Percentiles rank a stretch among this genome's conserved stretches.
Conservation (phyloP, 1,140 invertebrate species). For the Steinernema khuongi region DNA sequence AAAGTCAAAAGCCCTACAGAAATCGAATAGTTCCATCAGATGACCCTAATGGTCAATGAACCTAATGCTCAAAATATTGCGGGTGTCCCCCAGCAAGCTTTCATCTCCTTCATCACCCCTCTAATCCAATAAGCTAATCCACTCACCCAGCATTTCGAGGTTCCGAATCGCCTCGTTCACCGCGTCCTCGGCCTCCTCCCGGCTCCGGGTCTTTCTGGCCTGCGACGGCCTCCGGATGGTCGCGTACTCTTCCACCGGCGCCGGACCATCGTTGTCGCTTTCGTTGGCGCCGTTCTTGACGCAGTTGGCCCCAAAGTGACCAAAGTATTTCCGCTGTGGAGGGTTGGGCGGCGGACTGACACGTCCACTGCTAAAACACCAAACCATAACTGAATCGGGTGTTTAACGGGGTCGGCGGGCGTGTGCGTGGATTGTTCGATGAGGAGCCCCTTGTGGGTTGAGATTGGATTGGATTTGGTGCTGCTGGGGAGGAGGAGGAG, state of each 20-base stretch:
- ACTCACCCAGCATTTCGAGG: slow-evolving; percentile 2
- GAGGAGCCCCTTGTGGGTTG: slow-evolving; percentile 19
- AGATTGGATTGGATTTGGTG: slow-evolving; percentile 3
- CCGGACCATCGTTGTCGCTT: not conserved
- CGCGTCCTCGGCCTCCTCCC: slow-evolving; percentile 3
- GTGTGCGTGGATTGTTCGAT: not conserved
- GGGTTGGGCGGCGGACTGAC: not conserved
- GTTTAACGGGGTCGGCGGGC: not conserved
- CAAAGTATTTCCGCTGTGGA: not conserved
- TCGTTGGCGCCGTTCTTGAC: not conserved
- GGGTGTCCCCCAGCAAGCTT: no score
- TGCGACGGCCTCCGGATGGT: not conserved
- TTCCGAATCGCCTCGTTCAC: not conserved
- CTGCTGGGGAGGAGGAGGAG: slow-evolving; percentile 20
- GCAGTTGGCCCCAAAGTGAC: not conserved
- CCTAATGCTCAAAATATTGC: slow-evolving; percentile 5
- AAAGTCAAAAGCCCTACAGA: no score
- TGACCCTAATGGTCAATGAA: no score
- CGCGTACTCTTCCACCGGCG: not conserved
- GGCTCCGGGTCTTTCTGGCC: not conserved
- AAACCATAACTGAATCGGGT: not conserved
- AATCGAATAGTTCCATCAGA: no score
- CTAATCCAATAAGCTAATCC: not conserved
- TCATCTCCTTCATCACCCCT: not conserved
- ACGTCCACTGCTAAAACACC: slow-evolving; percentile 12